phyloP scores from a whole-genome alignment of 2,113 vertebrate genomes.

The Progne subis region DNA sequence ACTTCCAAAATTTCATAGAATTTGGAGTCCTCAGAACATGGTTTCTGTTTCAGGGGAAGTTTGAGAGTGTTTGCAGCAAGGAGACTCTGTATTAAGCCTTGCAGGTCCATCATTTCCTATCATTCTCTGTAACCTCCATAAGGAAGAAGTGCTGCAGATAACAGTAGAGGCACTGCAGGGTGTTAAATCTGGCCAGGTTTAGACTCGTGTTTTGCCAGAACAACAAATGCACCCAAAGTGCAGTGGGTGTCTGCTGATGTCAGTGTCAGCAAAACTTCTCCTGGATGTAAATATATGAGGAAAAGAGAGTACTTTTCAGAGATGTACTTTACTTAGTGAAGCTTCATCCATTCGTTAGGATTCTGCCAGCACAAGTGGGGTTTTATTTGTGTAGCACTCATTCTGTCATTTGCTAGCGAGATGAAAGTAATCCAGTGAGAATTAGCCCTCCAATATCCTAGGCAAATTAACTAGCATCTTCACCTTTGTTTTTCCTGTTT shows the following conservation, averaged over 20 bases:
- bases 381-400: background rate
- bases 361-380: background rate
- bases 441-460: background rate
- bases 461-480: background rate
- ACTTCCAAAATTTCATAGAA: background rate
- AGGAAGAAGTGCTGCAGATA: background rate
- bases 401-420: background rate
- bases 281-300: background rate
- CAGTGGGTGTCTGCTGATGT: background rate
- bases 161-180: background rate
- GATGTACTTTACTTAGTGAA: background rate
- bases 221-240: background rate
- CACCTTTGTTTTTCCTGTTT: background rate
- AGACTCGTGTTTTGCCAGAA: background rate
- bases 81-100: background rate
- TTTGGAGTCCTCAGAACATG: background rate
- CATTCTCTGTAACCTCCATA: background rate
- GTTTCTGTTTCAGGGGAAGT: background rate
- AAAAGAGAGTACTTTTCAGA: background rate
- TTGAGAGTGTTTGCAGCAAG: background rate
- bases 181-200: background rate
- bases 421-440: background rate
- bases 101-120: background rate
- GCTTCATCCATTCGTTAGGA: background rate
- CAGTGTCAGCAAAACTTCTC: background rate